A percentile compares a stretch with the other conserved stretches of the same genome.
phyloP scores from a whole-genome alignment of 2,888 invertebrate species.

The Homarus gammarus region DNA sequence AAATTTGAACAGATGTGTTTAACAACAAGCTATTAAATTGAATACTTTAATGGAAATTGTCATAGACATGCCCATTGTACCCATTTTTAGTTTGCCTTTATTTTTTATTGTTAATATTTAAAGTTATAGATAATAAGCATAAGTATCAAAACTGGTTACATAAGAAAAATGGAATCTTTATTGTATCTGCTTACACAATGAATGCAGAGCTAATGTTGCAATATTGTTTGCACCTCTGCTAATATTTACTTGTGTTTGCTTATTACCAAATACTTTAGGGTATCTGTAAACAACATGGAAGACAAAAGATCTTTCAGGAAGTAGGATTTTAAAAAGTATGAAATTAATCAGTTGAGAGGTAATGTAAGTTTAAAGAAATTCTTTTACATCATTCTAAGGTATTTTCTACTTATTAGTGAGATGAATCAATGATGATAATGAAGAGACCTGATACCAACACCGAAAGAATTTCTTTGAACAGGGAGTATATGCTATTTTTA shows the following conservation, averaged over 20 bases:
- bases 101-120: not conserved
- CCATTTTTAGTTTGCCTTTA: not conserved
- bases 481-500: not conserved
- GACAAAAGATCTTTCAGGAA: not conserved
- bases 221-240: not conserved
- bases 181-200: not conserved
- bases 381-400: not conserved
- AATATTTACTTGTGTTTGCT: not conserved
- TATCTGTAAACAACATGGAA: not conserved
- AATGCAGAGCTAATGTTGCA: not conserved
- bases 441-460: not conserved
- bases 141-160: not conserved
- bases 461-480: not conserved
- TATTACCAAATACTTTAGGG: not conserved
- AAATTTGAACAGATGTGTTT: not conserved
- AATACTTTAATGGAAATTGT: not conserved
- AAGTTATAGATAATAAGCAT: too few species aligned
- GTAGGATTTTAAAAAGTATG: too few species aligned
- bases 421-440: not conserved
- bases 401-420: not conserved
- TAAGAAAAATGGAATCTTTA: not conserved
- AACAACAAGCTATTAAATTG: not conserved
- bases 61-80: not conserved
- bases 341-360: too few species aligned
- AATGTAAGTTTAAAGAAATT: conserved; percentile 4